These are phyloP conservation scores for Tetanocera ferruginea DNA, from an alignment of 2,888 invertebrate species.

Conservation along the genomic window DNA sequence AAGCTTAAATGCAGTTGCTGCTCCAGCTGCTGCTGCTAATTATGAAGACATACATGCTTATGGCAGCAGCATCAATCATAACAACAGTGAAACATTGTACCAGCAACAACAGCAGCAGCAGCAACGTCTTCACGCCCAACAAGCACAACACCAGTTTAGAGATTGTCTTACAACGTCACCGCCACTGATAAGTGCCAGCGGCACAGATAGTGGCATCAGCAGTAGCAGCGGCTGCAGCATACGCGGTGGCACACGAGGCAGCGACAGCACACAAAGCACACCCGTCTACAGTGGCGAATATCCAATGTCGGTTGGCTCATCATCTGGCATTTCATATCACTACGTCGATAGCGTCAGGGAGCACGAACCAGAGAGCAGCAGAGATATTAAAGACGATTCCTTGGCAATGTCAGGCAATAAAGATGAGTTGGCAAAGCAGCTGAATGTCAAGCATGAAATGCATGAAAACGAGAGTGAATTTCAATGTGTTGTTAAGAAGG, in stretches of 20 bases:
- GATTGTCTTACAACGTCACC: constrained; percentile 57
- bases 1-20: not conserved
- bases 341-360: constrained; percentile 56
- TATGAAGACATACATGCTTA: constrained; percentile 7
- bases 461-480: not conserved
- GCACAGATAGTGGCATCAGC: constrained; percentile 63
- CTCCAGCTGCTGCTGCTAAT: not conserved
- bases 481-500: not conserved
- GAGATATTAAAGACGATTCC: constrained; percentile 16
- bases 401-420: not conserved
- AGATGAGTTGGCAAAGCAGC: not conserved
- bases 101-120: constrained; percentile 27
- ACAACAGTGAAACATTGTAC: constrained; percentile 15
- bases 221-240: constrained; percentile 55
- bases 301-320: constrained; percentile 61
- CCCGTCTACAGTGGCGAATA: constrained; percentile 62
- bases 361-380: constrained; percentile 50
- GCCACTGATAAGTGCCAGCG: constrained; percentile 60
- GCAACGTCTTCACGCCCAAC: constrained; percentile 18
- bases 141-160: constrained; percentile 27
- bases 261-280: constrained; percentile 58
- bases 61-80: constrained; percentile 14
- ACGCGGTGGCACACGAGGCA: constrained; percentile 50
- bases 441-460: not conserved
- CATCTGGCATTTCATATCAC: constrained; percentile 60